phyloP scores from a whole-genome alignment of 23 tunicate species.

The Corella eumyota region DNA sequence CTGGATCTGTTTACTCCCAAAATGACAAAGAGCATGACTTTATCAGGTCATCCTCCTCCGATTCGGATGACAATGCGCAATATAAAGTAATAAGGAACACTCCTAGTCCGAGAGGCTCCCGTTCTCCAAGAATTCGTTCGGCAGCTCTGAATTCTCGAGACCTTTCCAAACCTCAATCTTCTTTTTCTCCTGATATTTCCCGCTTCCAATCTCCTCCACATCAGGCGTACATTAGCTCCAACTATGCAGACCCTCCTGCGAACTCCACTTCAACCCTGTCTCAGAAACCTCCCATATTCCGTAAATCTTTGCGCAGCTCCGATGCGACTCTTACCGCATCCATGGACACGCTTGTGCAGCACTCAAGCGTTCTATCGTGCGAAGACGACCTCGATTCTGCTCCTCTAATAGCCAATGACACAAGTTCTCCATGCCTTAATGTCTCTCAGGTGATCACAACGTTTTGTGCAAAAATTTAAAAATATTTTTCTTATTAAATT shows the following conservation, averaged over 20 bases:
- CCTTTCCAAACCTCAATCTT: conserved; percentile 24
- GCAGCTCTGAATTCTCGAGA: neutral
- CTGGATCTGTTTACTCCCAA: conserved; percentile 1
- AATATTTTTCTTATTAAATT: no score
- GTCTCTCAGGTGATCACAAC: no score
- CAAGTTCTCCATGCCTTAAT: neutral
- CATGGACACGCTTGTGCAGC: conserved; percentile 64
- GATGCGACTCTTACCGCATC: conserved; percentile 62
- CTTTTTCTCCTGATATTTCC: conserved; percentile 37
- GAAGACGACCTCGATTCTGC: conserved; percentile 2
- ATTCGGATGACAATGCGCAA: conserved; percentile 17
- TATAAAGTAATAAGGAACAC: conserved; percentile 25
- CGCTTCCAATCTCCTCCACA: conserved; percentile 15
- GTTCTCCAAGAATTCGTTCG: neutral
- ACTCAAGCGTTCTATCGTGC: conserved; percentile 2
- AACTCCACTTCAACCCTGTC: neutral
- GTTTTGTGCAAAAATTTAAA: no score
- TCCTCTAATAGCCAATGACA: neutral
- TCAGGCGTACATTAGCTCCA: conserved; percentile 30
- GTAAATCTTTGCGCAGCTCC: conserved; percentile 32
- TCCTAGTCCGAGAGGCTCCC: conserved; percentile 21
- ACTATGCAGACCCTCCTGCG: conserved; percentile 8
- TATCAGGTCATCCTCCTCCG: conserved; percentile 7
- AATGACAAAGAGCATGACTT: conserved; percentile 6
- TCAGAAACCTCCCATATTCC: conserved; percentile 7